A percentile compares a stretch with the other conserved stretches of the same genome.
phyloP scores from a whole-genome alignment of 2,113 vertebrate genomes.

The Cervus canadensis region DNA sequence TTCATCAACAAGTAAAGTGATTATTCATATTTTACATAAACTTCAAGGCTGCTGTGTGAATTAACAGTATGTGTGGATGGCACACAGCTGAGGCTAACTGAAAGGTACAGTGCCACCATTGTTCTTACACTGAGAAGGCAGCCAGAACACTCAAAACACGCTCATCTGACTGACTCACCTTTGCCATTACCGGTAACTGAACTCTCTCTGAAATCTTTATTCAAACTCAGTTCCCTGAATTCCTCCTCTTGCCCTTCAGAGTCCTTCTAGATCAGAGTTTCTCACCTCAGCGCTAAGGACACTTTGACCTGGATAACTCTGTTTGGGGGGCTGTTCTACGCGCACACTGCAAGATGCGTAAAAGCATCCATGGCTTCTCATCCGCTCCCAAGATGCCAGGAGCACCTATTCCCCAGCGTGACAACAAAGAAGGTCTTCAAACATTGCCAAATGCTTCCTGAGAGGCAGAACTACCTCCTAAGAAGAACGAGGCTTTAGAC shows the following conservation, averaged over 20 bases:
- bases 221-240: not conserved
- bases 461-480: not conserved
- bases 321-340: not conserved
- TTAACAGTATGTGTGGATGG: not conserved
- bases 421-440: not conserved
- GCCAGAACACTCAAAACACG: not conserved
- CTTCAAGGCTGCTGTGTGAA: not conserved
- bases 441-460: not conserved
- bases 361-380: not conserved
- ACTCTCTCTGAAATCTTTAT: not conserved
- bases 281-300: not conserved
- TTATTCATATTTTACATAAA: not conserved
- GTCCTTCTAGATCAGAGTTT: not conserved
- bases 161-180: not conserved
- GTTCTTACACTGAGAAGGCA: not conserved
- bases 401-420: not conserved
- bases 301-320: not conserved
- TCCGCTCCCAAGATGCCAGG: not conserved
- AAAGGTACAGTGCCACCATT: not conserved
- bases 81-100: not conserved
- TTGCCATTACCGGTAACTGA: not conserved
- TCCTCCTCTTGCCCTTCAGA: not conserved
- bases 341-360: not conserved
- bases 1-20: not conserved
- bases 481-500: not conserved